These are phyloP conservation scores for Achroia grisella DNA, from an alignment of 1,140 invertebrate species.

Conservation along the genomic window DNA sequence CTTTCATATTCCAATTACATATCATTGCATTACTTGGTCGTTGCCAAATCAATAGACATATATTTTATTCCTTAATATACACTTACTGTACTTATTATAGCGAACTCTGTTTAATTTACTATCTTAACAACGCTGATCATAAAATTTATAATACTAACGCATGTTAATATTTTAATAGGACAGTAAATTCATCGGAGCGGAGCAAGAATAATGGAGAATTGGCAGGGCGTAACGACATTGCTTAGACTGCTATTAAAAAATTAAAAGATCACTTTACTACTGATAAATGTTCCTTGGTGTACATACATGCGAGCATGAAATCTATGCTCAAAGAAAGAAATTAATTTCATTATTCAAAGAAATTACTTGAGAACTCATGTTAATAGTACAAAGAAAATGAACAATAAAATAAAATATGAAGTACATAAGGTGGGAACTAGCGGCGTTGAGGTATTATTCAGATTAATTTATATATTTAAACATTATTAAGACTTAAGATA, in stretches of 20 bases:
- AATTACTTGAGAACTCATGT: no score
- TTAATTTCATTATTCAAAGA: no score
- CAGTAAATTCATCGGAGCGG: slow-evolving; percentile 48
- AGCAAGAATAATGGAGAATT: slow-evolving; percentile 44
- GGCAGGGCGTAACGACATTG: slow-evolving; percentile 41
- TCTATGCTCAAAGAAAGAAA: not conserved
- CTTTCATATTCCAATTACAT: no score
- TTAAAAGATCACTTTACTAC: slow-evolving; percentile 15
- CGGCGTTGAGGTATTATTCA: no score
- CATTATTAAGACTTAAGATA: no score
- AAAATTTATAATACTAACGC: slow-evolving; percentile 37
- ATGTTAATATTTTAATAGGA: slow-evolving; percentile 60
- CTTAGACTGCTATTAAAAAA: slow-evolving; percentile 15
- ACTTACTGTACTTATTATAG: not conserved
- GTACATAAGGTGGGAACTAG: no score
- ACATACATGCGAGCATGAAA: not conserved
- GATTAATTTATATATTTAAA: no score
- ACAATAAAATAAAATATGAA: no score
- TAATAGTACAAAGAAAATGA: no score
- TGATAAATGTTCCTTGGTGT: not conserved
- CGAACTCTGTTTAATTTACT: slow-evolving; percentile 3
- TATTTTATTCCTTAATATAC: no score
- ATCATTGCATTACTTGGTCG: no score
- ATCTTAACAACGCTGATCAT: slow-evolving; percentile 17
- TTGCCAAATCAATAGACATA: no score